Evolutionary conservation across 2,888 invertebrate species (phyloP), one percentile per base, ranked within the genome.

Genomic region (Tigriopus californicus): DNA sequence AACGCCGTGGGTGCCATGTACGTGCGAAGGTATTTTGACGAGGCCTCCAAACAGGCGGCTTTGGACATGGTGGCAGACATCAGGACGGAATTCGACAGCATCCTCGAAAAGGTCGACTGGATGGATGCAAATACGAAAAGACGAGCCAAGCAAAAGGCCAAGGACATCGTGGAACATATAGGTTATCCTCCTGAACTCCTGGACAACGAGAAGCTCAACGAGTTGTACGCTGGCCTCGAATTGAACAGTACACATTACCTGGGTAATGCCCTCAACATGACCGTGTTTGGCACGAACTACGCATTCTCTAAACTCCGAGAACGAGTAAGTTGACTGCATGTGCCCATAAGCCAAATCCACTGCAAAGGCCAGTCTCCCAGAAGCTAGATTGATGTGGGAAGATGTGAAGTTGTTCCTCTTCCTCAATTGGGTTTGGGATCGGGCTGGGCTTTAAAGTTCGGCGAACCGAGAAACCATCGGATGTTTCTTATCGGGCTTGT

Each of bases 121-220:
- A 94, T 95, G 94, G 92, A 94, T 68, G 79, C 80, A 0, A 73
- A 75, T 63, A 94, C 94, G 0, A 80, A 68, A 53, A 71, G 74
- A 63, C 80, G 80, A 60, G 89, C 88, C 0, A 70, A 86, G 62
- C 80, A 82, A 61, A 90, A 90, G 69, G 82, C 87, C 0, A 79
- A 79, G 61, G 77, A 82, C 0, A 91, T 94, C 84, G 77, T 81
- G 1, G 81, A 86, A 0, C 87, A 91, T 70, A 91, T 94, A 67
- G 92, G 89, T 0, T 92, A 92, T 71, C 92, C 92, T 0, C 83
- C 55, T 41, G 91, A 90, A 70, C 79, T 92, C 68, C 74, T 91
- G 55, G 82, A 90, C 66, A 77, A 89, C 65, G 74, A 76, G 2
- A 88, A 87, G 68, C 74, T 92, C 3, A 82, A 81, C 51, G 77